Percentiles rank a stretch among this genome's conserved stretches.
phyloP scores from a whole-genome alignment of 2,888 invertebrate species.

The Darwinula stevensoni region DNA sequence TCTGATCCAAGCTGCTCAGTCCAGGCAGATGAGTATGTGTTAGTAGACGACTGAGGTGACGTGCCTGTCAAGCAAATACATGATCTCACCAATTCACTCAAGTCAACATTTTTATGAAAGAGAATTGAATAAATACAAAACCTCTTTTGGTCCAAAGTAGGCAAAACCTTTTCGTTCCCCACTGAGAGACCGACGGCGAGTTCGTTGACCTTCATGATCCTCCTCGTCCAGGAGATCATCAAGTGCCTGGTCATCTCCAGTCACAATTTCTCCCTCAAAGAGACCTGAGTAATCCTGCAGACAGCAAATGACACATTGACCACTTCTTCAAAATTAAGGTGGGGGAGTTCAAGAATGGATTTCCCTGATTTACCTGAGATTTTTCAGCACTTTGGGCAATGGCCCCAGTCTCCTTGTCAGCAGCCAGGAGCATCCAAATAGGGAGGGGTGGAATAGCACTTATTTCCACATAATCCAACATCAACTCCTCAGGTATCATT shows the following conservation, averaged over 20 bases:
- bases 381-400: too few relatives aligned
- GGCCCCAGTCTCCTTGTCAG: conserved; percentile 27
- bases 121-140: too few relatives aligned
- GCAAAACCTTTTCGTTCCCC: neutral
- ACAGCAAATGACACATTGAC: too few relatives aligned
- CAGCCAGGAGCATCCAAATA: conserved; percentile 75
- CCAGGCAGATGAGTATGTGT: conserved; percentile 88
- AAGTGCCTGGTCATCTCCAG: neutral
- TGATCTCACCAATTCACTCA: too few relatives aligned
- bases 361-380: conserved; percentile 1
- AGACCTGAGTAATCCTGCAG: conserved; percentile 1
- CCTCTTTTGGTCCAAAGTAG: neutral
- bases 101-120: too few relatives aligned
- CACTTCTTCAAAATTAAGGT: too few relatives aligned
- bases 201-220: neutral
- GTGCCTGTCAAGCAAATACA: conserved; percentile 27
- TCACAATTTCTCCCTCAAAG: neutral
- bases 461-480: conserved; percentile 76
- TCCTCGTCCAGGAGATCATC: neutral
- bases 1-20: conserved; percentile 83
- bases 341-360: too few relatives aligned
- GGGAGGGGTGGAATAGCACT: conserved; percentile 94
- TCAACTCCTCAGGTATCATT: conserved; percentile 49
- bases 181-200: neutral
- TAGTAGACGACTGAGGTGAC: conserved; percentile 54